These are phyloP conservation scores for Ips nitidus DNA, from an alignment of 1,140 invertebrate genomes.

Conservation along the genomic window DNA sequence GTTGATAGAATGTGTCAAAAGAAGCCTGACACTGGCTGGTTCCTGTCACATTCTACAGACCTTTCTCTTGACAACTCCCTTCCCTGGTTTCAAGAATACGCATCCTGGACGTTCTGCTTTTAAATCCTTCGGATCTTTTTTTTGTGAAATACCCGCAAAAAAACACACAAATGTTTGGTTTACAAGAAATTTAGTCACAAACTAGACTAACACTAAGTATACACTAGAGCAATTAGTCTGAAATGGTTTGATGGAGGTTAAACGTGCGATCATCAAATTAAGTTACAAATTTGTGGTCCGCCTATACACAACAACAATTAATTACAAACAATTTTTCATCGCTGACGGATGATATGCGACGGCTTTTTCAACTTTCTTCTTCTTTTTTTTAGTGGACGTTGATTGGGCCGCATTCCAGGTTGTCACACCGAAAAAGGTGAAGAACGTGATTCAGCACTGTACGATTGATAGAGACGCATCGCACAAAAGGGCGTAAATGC, in stretches of 20 bases:
- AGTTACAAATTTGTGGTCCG: constrained; percentile 12
- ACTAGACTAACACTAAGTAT: too few species aligned
- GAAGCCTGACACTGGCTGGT: too few species aligned
- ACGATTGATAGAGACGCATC: constrained; percentile 31
- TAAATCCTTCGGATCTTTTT: too few species aligned
- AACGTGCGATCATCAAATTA: constrained; percentile 10
- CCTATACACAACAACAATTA: constrained; percentile 19
- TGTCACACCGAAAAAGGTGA: constrained; percentile 18
- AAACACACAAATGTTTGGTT: too few species aligned
- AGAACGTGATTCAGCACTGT: constrained; percentile 23
- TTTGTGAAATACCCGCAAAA: too few species aligned
- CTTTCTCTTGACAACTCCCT: too few species aligned
- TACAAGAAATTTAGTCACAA: too few species aligned
- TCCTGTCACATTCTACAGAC: too few species aligned
- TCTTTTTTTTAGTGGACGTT: constrained; percentile 24
- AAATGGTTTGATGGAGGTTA: not conserved
- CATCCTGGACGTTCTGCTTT: too few species aligned
- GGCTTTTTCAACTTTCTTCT: constrained; percentile 17
- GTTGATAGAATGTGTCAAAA: too few species aligned
- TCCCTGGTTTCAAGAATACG: too few species aligned
- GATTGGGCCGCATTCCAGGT: constrained; percentile 35
- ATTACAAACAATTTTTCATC: constrained; percentile 34
- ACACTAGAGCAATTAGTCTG: too few species aligned
- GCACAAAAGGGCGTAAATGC: constrained; percentile 37
- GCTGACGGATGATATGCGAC: constrained; percentile 24